A percentile compares a stretch with the other conserved stretches of the same genome.
phyloP scores from a whole-genome alignment of 2,888 invertebrate genomes.

The Leptopilina myrica region DNA sequence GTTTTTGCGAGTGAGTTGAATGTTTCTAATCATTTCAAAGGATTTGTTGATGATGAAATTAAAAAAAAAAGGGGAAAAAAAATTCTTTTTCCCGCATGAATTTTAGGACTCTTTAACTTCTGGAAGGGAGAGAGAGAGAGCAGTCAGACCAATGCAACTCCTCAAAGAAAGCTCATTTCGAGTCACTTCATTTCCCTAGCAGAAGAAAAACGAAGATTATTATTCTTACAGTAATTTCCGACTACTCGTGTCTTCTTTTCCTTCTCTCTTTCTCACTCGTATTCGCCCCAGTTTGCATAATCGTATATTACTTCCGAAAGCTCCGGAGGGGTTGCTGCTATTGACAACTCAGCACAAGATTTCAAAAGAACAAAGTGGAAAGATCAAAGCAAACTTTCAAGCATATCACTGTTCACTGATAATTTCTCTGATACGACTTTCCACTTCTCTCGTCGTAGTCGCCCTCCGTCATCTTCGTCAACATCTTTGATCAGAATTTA shows the following conservation, averaged over 20 bases:
- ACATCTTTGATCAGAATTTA: constrained; percentile 19
- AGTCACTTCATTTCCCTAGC: constrained; percentile 29
- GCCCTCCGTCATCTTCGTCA: background rate
- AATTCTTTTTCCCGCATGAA: background rate
- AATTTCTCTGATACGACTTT: constrained; percentile 20
- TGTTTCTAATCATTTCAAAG: constrained; percentile 9
- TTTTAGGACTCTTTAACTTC: background rate
- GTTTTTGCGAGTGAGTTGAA: background rate
- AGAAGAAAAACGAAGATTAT: constrained; percentile 40
- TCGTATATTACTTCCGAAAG: constrained; percentile 38
- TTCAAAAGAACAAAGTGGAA: constrained; percentile 34
- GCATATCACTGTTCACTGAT: constrained; percentile 18
- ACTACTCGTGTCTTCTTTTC: constrained; percentile 13
- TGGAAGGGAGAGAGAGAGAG: background rate
- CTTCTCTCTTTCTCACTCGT: constrained; percentile 20
- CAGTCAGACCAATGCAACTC: constrained; percentile 4
- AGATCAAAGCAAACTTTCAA: constrained; percentile 21
- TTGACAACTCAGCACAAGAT: constrained; percentile 39
- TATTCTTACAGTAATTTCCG: constrained; percentile 38
- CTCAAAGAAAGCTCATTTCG: constrained; percentile 34
- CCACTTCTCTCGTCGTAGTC: background rate
- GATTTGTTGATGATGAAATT: constrained; percentile 6
- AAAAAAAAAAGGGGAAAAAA: no score
- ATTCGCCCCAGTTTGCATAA: constrained; percentile 36
- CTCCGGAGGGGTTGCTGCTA: constrained; percentile 34